Evolutionary conservation across 2,888 invertebrate species (phyloP).

Genomic region (Gasteruption jaculator): DNA sequence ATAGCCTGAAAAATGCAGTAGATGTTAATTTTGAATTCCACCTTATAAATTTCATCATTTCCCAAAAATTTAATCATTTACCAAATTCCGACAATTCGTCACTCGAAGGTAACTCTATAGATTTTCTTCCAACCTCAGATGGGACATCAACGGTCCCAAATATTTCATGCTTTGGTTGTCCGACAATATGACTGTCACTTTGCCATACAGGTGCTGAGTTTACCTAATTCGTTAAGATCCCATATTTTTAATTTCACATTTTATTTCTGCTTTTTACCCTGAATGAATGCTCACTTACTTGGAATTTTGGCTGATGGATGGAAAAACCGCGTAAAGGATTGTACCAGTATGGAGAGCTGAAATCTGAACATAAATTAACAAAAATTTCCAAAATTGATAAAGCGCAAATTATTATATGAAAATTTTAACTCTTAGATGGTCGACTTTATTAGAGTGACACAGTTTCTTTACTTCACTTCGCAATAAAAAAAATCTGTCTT

Average conservation of each 20-base stretch:
- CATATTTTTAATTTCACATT: neutral
- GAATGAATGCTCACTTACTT: conserved; percentile 16
- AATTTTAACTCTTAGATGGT: too few species aligned
- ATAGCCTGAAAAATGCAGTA: conserved; percentile 29
- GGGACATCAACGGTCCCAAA: conserved; percentile 25
- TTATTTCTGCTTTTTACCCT: conserved; percentile 1
- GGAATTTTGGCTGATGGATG: conserved; percentile 23
- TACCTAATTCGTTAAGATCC: neutral
- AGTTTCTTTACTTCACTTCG: conserved; percentile 15
- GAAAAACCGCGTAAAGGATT: conserved; percentile 38
- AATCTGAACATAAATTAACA: conserved; percentile 28
- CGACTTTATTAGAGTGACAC: too few species aligned
- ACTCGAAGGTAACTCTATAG: conserved; percentile 13
- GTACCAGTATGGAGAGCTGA: conserved; percentile 25
- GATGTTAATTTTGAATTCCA: neutral
- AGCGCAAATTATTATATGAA: too few species aligned
- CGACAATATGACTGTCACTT: conserved; percentile 22
- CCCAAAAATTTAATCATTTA: conserved; percentile 12
- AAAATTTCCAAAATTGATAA: too few species aligned
- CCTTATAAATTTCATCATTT: neutral
- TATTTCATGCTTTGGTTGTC: conserved; percentile 28
- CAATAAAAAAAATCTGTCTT: too few species aligned
- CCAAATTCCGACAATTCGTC: conserved; percentile 30
- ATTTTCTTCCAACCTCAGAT: conserved; percentile 8
- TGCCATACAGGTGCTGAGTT: neutral